phyloP scores from a whole-genome alignment of 2,113 vertebrate species.

The Dromiciops gliroides region DNA sequence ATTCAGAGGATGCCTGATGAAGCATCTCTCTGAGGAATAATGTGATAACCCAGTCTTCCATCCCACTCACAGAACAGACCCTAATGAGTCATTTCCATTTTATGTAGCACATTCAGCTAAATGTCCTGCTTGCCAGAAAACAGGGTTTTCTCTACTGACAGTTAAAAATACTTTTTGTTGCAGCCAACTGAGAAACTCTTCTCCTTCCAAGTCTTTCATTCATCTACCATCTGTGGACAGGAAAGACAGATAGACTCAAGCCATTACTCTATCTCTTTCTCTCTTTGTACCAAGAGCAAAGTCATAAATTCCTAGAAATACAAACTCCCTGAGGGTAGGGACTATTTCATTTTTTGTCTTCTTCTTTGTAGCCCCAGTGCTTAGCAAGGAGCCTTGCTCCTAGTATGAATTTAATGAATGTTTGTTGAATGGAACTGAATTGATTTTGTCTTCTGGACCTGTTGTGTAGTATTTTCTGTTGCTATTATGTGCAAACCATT shows the following conservation, averaged over 20 bases:
- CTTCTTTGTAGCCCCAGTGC: not conserved
- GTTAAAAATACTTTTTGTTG: conserved; percentile 65
- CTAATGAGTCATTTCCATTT: conserved; percentile 64
- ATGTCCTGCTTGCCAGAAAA: conserved; percentile 53
- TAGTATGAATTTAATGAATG: not conserved
- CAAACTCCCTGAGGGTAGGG: not conserved
- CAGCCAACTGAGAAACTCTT: conserved; percentile 41
- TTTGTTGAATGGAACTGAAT: not conserved
- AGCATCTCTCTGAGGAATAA: not conserved
- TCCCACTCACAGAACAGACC: conserved; percentile 33
- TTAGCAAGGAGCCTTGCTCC: not conserved
- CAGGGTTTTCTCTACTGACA: conserved; percentile 51
- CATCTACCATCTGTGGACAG: not conserved
- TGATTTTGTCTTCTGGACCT: not conserved
- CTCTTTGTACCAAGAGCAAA: not conserved
- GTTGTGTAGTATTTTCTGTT: not conserved
- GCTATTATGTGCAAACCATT: not conserved
- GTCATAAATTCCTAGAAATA: not conserved
- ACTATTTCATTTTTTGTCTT: not conserved
- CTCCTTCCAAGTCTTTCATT: conserved; percentile 28
- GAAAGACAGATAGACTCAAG: not conserved
- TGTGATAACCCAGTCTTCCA: conserved; percentile 17
- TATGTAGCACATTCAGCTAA: conserved; percentile 53
- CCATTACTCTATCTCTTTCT: not conserved
- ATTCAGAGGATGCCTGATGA: conserved; percentile 46